These are phyloP conservation scores for Amia ocellicauda DNA, from an alignment of 2,113 vertebrate genomes.

Conservation along the genomic window DNA sequence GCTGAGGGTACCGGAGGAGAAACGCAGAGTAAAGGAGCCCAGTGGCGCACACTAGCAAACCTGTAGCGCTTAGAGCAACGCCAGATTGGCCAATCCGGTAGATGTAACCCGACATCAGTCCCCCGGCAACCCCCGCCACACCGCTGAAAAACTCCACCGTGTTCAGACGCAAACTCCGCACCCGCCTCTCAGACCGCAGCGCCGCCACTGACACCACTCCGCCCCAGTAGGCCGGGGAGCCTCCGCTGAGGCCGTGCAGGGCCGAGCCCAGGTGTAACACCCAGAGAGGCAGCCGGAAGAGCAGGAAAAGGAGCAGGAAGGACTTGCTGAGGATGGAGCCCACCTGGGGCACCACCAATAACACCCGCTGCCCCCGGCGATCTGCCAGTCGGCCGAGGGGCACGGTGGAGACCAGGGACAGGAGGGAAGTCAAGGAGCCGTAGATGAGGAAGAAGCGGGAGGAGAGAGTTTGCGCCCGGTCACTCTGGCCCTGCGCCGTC, in stretches of 20 bases:
- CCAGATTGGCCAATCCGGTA: conserved; percentile 34
- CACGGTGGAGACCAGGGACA: conserved; percentile 36
- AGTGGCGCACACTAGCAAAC: conserved; percentile 22
- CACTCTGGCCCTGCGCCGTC: conserved; percentile 26
- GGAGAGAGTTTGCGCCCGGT: conserved; percentile 35
- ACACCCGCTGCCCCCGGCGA: conserved; percentile 34
- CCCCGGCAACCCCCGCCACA: conserved; percentile 38
- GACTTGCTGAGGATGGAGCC: conserved; percentile 40
- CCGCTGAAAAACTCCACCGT: conserved; percentile 40
- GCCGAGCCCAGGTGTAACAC: conserved; percentile 35
- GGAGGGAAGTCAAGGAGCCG: conserved; percentile 29
- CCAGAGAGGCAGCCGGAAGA: conserved; percentile 34
- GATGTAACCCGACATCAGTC: conserved; percentile 39
- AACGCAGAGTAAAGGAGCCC: conserved; percentile 37
- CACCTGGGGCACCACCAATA: conserved; percentile 37
- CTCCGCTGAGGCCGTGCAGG: conserved; percentile 41
- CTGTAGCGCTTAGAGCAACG: conserved; percentile 26
- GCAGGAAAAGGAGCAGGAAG: conserved; percentile 35
- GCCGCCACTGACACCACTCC: conserved; percentile 37
- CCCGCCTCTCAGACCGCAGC: conserved; percentile 26
- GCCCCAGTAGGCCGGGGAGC: conserved; percentile 42
- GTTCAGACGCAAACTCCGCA: conserved; percentile 44
- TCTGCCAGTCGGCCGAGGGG: conserved; percentile 33
- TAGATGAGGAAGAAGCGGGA: conserved; percentile 43
- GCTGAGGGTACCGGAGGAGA: conserved; percentile 27